phyloP scores from a whole-genome alignment of 2,113 vertebrate genomes.

The Vulpes vulpes region DNA sequence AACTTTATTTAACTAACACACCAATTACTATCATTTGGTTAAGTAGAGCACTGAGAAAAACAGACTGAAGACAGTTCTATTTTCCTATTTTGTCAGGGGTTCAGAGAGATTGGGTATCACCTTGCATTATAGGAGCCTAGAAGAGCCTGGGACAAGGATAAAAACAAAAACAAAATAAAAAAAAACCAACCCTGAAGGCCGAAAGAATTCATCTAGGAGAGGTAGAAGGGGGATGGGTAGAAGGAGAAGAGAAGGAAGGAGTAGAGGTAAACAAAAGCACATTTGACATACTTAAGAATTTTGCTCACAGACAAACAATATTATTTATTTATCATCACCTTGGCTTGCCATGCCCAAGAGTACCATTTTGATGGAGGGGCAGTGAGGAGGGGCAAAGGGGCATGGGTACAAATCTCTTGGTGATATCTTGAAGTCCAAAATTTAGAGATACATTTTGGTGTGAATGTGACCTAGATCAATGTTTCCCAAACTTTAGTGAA shows the following conservation, averaged over 20 bases:
- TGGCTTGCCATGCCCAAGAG: background rate
- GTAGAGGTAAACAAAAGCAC: background rate
- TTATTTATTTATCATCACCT: background rate
- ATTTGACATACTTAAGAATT: conserved; percentile 48
- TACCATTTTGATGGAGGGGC: background rate
- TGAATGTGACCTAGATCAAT: background rate
- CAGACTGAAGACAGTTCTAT: background rate
- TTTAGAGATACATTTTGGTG: conserved; percentile 16
- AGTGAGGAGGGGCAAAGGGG: background rate
- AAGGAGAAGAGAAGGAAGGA: background rate
- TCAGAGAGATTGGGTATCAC: background rate
- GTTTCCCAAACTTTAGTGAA: conserved; percentile 37
- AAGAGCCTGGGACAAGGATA: background rate
- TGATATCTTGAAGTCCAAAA: background rate
- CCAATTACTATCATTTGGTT: conserved; percentile 15
- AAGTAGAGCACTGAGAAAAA: conserved; percentile 42
- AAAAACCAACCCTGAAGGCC: background rate
- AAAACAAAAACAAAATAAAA: background rate
- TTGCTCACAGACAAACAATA: background rate
- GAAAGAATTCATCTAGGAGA: background rate
- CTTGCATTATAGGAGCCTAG: background rate
- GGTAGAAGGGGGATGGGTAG: background rate
- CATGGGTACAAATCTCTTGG: conserved; percentile 9
- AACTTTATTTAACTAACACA: conserved; percentile 57
- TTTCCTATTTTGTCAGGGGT: conserved; percentile 4